A percentile compares a stretch with the other conserved stretches of the same genome.
Evolutionary conservation across 2,797 vertebrate genomes (phyloP).

Genomic region (Toxotes lorentzi): DNA sequence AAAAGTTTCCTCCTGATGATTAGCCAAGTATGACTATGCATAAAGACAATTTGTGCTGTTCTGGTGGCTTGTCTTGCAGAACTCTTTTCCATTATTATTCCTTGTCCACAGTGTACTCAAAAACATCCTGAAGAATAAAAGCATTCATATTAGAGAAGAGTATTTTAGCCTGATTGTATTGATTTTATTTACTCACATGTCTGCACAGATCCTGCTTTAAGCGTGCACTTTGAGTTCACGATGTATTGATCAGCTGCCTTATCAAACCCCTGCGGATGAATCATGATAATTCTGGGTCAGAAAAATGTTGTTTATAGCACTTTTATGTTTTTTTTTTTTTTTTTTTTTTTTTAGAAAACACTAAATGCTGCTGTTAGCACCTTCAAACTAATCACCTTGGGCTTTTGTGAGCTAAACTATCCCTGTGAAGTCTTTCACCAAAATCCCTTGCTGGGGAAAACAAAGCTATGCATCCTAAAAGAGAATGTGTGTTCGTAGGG

Average conservation of each 20-base stretch:
- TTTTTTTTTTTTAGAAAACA: neutral
- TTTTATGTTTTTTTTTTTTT: neutral
- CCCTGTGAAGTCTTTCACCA: conserved; percentile 9
- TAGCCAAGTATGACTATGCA: conserved; percentile 2
- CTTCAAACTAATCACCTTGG: conserved; percentile 4
- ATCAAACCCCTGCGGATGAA: conserved; percentile 13
- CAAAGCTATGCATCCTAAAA: neutral
- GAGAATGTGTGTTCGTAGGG: neutral
- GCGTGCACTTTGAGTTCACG: neutral
- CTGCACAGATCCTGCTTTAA: neutral
- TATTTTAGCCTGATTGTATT: neutral
- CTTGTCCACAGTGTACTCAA: neutral
- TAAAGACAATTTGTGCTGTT: neutral
- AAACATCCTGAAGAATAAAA: conserved; percentile 9
- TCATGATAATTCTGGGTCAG: neutral
- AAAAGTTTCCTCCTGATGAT: neutral
- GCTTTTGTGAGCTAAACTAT: conserved; percentile 2
- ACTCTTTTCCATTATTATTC: neutral
- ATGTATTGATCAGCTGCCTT: neutral
- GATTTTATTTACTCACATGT: neutral
- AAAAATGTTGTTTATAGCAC: neutral
- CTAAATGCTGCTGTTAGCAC: neutral
- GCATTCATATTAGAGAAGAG: neutral
- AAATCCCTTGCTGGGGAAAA: neutral
- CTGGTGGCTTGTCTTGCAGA: neutral